Conservation (phyloP, 2,888 invertebrate genomes). For the Polietes domitor region DNA sequence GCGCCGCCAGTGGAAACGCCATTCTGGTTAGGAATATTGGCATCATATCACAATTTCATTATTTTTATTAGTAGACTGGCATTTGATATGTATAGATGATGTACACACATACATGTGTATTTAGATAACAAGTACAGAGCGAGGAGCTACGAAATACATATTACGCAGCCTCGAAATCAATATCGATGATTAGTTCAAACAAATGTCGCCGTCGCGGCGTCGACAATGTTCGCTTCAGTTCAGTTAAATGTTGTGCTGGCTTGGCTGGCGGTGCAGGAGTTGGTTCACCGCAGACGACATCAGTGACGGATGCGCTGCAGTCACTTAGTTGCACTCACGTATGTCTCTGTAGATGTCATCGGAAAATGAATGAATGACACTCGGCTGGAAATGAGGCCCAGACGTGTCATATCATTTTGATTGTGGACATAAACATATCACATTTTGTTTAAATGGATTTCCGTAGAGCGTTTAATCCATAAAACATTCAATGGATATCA, state of each 20-base stretch:
- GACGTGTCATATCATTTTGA: slow-evolving; percentile 51
- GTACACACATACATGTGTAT: slow-evolving; percentile 2
- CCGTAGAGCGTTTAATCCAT: slow-evolving; percentile 53
- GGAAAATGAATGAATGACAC: slow-evolving; percentile 18
- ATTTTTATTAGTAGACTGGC: background rate
- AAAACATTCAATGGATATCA: slow-evolving; percentile 39
- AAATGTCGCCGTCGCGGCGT: background rate
- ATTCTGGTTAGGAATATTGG: background rate
- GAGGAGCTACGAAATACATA: background rate
- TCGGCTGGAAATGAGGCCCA: slow-evolving; percentile 35
- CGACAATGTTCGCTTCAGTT: slow-evolving; percentile 1
- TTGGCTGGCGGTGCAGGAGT: slow-evolving; percentile 1
- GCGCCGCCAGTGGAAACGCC: background rate
- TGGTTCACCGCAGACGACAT: slow-evolving; percentile 29
- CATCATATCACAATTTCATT: slow-evolving; percentile 5
- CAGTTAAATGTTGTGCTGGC: no score
- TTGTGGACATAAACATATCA: slow-evolving; percentile 50
- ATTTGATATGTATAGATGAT: background rate
- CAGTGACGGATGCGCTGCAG: slow-evolving; percentile 32
- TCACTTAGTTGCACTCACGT: background rate
- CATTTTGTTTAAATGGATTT: slow-evolving; percentile 51
- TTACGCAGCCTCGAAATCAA: slow-evolving; percentile 35
- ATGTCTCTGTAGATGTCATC: slow-evolving; percentile 14
- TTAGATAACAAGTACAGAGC: background rate
- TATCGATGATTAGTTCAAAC: background rate